A percentile compares a stretch with the other conserved stretches of the same genome.
These are phyloP conservation scores for Pterocles gutturalis DNA, from an alignment of 2,113 vertebrate genomes.

Conservation along the genomic window DNA sequence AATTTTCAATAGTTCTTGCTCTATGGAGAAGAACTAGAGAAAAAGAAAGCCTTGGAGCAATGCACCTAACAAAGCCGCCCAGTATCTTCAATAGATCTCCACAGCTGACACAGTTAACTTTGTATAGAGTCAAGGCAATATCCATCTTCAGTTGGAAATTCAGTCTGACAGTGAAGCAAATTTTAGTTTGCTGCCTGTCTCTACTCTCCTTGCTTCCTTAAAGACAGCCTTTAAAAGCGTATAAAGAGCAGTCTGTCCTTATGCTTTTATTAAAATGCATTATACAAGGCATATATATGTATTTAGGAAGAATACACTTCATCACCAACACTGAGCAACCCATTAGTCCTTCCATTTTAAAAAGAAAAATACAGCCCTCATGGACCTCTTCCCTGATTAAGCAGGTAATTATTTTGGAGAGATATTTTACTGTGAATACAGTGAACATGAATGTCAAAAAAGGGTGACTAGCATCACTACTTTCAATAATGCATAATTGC, in stretches of 20 bases:
- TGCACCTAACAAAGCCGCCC: background rate
- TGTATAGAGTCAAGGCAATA: background rate
- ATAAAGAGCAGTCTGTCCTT: background rate
- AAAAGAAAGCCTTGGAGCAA: background rate
- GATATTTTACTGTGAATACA: background rate
- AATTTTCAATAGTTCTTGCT: background rate
- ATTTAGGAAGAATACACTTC: background rate
- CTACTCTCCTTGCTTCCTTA: background rate
- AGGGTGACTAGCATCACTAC: rapidly evolving
- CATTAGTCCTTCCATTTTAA: background rate
- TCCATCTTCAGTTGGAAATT: background rate
- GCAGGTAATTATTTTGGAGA: background rate
- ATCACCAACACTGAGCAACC: background rate
- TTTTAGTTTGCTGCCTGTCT: background rate
- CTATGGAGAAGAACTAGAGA: background rate
- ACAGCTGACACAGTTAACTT: background rate
- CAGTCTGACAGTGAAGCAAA: background rate
- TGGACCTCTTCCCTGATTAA: background rate
- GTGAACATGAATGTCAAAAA: background rate
- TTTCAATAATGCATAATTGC: background rate
- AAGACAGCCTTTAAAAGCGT: background rate
- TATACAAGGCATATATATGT: background rate
- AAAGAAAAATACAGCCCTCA: background rate
- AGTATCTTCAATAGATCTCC: background rate
- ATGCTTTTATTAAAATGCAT: background rate